A percentile compares a stretch with the other conserved stretches of the same genome.
Evolutionary conservation across 2,797 vertebrate genomes (phyloP).

Genomic region (Muscicapa striata): DNA sequence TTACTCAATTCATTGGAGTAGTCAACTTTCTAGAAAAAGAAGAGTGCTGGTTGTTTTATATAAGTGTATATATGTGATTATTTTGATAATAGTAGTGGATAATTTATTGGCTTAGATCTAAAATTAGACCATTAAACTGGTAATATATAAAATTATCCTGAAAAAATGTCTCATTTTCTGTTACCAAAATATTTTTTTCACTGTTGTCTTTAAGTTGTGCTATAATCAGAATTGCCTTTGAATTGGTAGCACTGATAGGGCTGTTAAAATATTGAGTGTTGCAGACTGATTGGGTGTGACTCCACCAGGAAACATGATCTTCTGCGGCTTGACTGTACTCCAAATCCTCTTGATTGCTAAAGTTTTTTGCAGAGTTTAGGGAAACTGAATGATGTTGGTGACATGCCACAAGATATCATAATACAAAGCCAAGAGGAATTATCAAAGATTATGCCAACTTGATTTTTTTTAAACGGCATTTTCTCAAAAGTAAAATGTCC

Average conservation of each 20-base stretch:
- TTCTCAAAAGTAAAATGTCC: background rate
- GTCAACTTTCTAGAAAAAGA: background rate
- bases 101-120: background rate
- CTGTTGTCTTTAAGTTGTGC: background rate
- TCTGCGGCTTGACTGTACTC: background rate
- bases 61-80: background rate
- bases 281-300: background rate
- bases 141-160: background rate
- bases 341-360: background rate
- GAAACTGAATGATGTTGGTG: background rate
- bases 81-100: background rate
- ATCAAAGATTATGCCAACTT: background rate
- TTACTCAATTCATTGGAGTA: background rate
- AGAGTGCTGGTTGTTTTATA: background rate
- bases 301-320: background rate
- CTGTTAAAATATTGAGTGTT: slow-evolving; percentile 23
- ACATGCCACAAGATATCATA: background rate
- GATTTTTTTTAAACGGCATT: background rate
- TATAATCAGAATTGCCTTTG: background rate
- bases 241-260: background rate
- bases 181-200: background rate
- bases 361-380: background rate
- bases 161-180: background rate
- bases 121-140: background rate
- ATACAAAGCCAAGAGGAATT: background rate